A percentile compares a stretch with the other conserved stretches of the same genome.
Conservation (phyloP, 2,888 invertebrate species). For the Calameuta pallipes region DNA sequence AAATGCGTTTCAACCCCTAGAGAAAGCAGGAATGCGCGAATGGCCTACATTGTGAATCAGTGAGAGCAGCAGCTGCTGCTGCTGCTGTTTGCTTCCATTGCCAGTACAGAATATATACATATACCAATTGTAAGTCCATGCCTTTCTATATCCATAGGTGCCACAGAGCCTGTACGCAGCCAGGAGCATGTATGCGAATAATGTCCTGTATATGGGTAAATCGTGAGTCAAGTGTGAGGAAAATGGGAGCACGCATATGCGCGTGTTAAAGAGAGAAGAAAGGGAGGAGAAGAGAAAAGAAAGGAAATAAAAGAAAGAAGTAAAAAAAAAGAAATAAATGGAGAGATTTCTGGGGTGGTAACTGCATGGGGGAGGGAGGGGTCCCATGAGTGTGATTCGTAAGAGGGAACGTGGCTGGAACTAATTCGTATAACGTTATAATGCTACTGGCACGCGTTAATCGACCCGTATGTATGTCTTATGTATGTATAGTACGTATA, state of each 20-base stretch:
- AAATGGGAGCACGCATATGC: not conserved
- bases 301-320: not conserved
- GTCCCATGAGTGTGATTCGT: not conserved
- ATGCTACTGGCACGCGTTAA: not conserved
- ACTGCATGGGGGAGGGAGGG: not conserved
- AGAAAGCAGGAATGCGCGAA: not conserved
- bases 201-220: not conserved
- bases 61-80: not conserved
- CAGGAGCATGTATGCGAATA: not conserved
- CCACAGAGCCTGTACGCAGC: not conserved
- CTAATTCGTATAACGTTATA: not conserved
- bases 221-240: not conserved
- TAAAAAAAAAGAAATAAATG: not conserved
- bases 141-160: not conserved
- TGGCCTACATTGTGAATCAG: not conserved
- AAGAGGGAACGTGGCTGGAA: not conserved
- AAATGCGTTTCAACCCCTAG: not conserved
- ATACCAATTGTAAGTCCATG: not conserved
- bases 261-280: not conserved
- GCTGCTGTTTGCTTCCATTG: not conserved
- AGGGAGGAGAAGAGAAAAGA: not conserved
- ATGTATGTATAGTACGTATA: not conserved
- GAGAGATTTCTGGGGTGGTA: not conserved
- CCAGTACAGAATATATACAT: not conserved
- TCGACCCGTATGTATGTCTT: too few relatives aligned